Percentiles rank a stretch among this genome's conserved stretches.
Evolutionary conservation across 1,140 invertebrate genomes (phyloP).

Genomic region (Drosophila melanica): DNA sequence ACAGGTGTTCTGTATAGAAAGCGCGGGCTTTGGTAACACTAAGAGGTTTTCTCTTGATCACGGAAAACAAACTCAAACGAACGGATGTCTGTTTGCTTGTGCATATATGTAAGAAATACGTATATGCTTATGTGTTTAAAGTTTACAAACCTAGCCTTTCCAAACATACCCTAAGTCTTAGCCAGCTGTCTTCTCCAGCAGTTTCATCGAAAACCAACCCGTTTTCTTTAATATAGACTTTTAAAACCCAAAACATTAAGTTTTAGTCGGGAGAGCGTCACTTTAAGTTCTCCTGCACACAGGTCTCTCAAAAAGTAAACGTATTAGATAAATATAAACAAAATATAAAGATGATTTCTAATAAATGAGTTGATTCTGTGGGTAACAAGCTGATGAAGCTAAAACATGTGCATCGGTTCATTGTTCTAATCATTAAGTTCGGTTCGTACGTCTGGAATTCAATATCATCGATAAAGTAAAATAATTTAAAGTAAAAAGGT

Average conservation of each 20-base stretch:
- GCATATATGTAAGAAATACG: background rate
- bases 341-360: too few relatives aligned
- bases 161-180: conserved; percentile 1
- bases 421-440: too few relatives aligned
- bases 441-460: too few relatives aligned
- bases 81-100: conserved; percentile 6
- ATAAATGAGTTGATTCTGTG: too few relatives aligned
- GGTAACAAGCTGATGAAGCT: too few relatives aligned
- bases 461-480: too few relatives aligned
- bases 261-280: too few relatives aligned
- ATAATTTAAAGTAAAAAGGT: too few relatives aligned
- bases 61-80: conserved; percentile 23
- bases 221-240: background rate
- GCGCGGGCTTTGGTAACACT: conserved; percentile 36
- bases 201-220: conserved; percentile 4
- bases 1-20: conserved; percentile 61
- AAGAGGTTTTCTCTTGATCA: conserved; percentile 50
- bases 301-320: too few relatives aligned
- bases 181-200: conserved; percentile 2
- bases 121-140: background rate
- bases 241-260: too few relatives aligned
- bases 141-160: background rate
- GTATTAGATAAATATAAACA: too few relatives aligned
- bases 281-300: background rate
- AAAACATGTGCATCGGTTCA: too few relatives aligned